Conservation (phyloP, 2,888 invertebrate genomes). For the Phengaris arion region DNA sequence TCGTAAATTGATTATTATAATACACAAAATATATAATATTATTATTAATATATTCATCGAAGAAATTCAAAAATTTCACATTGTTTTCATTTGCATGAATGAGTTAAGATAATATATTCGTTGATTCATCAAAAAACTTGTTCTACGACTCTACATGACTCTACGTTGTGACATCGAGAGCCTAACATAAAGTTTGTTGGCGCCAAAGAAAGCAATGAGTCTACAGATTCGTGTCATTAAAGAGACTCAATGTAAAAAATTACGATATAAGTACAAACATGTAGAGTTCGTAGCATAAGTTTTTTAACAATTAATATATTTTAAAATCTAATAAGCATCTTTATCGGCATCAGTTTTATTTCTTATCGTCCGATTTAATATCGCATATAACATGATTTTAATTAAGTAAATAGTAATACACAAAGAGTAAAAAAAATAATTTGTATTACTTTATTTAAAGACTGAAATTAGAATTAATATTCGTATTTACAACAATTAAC, state of each 20-base stretch:
- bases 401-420: background rate
- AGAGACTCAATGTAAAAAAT: too few species aligned
- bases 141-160: slow-evolving; percentile 7
- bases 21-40: background rate
- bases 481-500: slow-evolving; percentile 3
- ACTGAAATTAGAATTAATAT: background rate
- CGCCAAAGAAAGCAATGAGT: background rate
- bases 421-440: background rate
- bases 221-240: background rate
- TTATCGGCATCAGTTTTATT: background rate
- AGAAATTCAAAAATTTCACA: slow-evolving; percentile 11
- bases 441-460: background rate
- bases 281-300: background rate
- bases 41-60: slow-evolving; percentile 13
- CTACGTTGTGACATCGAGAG: background rate
- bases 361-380: background rate
- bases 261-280: too few species aligned
- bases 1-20: slow-evolving; percentile 21
- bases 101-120: slow-evolving; percentile 12
- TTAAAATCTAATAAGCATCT: slow-evolving; percentile 1
- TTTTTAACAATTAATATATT: background rate
- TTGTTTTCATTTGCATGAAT: slow-evolving; percentile 22
- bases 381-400: background rate
- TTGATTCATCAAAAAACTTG: slow-evolving; percentile 24
- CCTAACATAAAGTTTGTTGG: background rate